Conservation (phyloP, 2,113 vertebrate species). For the Otis tarda region DNA sequence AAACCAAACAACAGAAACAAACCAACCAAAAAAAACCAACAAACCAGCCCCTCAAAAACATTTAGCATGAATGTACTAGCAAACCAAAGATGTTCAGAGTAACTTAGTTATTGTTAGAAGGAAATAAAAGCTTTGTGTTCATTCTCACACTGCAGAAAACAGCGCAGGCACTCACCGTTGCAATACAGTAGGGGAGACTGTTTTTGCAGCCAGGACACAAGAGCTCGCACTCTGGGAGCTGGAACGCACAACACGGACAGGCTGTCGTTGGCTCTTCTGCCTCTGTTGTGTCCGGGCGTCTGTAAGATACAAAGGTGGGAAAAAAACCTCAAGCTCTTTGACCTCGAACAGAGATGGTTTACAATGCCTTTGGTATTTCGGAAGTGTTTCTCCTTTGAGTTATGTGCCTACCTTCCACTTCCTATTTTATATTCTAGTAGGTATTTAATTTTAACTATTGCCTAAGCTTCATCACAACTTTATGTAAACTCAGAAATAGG, state of each 20-base stretch:
- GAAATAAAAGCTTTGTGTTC: neutral
- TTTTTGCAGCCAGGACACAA: conserved; percentile 94
- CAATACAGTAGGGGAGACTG: conserved; percentile 93
- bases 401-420: neutral
- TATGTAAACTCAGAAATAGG: neutral
- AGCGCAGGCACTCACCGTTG: conserved; percentile 78
- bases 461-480: neutral
- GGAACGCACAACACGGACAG: conserved; percentile 89
- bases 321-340: neutral
- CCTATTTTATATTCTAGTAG: neutral
- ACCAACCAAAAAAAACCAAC: neutral
- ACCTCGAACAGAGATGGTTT: neutral
- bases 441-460: neutral
- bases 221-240: conserved; percentile 88
- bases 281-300: conserved; percentile 86
- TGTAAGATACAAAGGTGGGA: conserved; percentile 23
- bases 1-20: too few species aligned
- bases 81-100: neutral
- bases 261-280: conserved; percentile 87
- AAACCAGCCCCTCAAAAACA: neutral
- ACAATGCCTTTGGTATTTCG: neutral
- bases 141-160: neutral
- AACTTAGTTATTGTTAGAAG: neutral
- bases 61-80: neutral
- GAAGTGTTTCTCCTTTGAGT: neutral